Evolutionary conservation across 2,113 vertebrate species (phyloP).

Genomic region (Tonatia bakeri): DNA sequence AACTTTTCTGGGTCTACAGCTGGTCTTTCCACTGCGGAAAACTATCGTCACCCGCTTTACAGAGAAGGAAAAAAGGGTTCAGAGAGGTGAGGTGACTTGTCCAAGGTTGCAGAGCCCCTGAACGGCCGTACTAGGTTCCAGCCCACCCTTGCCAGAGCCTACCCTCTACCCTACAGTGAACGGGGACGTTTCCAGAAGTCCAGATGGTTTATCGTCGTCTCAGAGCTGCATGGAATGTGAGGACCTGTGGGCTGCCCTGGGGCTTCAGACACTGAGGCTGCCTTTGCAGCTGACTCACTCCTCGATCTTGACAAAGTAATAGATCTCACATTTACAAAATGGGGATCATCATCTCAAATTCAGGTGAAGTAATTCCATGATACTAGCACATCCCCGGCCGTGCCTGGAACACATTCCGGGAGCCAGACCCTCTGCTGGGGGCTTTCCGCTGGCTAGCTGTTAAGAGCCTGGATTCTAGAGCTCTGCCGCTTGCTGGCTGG

Average conservation of each 20-base stretch:
- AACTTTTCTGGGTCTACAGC: slow-evolving; percentile 42
- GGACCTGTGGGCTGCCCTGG: background rate
- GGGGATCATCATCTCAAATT: background rate
- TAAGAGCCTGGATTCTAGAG: background rate
- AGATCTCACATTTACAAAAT: background rate
- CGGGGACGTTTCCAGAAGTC: background rate
- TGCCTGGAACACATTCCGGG: background rate
- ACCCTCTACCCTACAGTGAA: background rate
- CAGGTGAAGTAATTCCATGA: background rate
- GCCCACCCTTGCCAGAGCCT: background rate
- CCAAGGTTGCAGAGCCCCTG: background rate
- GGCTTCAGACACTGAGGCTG: background rate
- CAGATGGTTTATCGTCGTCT: background rate
- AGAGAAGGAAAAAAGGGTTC: background rate
- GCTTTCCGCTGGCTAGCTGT: background rate
- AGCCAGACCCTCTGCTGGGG: background rate
- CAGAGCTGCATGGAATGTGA: background rate
- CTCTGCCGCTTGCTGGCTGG: background rate
- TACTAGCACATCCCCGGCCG: background rate
- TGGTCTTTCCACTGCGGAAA: slow-evolving; percentile 11
- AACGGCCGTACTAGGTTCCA: background rate
- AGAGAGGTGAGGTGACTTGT: background rate
- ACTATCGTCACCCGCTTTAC: background rate
- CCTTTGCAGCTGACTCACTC: background rate
- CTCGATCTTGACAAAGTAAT: background rate